A percentile compares a stretch with the other conserved stretches of the same genome.
These are phyloP conservation scores for Littorina saxatilis DNA, from an alignment of 1,140 invertebrate genomes.

Conservation along the genomic window DNA sequence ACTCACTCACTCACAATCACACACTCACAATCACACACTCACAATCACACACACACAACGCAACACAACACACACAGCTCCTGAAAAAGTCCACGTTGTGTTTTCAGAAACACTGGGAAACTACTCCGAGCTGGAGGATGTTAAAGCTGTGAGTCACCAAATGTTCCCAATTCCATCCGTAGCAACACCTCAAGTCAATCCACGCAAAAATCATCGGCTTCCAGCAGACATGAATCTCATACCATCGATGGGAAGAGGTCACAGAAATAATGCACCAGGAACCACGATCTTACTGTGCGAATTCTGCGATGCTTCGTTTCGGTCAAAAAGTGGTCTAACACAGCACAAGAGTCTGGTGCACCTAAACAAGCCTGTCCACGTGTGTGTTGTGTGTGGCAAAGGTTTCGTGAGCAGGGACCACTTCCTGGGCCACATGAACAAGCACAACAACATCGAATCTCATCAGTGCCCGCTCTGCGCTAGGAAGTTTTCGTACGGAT, in stretches of 20 bases:
- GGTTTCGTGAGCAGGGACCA: slow-evolving; percentile 29
- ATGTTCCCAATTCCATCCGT: too few species aligned
- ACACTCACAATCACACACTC: slow-evolving; percentile 3
- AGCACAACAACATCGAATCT: slow-evolving; percentile 26
- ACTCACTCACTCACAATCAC: background rate
- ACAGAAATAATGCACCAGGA: too few species aligned
- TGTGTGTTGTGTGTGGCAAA: slow-evolving; percentile 26
- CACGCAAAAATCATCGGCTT: too few species aligned
- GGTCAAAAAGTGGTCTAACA: background rate
- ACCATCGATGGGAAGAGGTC: too few species aligned
- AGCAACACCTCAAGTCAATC: too few species aligned
- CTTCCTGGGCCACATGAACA: slow-evolving; percentile 31
- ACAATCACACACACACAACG: slow-evolving; percentile 16
- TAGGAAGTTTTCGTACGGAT: slow-evolving; percentile 4
- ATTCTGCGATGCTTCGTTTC: slow-evolving; percentile 14
- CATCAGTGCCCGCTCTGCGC: slow-evolving; percentile 20
- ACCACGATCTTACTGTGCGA: slow-evolving; percentile 7
- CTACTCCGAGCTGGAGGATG: background rate
- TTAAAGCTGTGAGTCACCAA: too few species aligned
- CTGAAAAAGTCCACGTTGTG: background rate
- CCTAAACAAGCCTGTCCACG: slow-evolving; percentile 10
- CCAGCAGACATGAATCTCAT: too few species aligned
- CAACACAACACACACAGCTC: background rate
- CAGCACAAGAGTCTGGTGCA: slow-evolving; percentile 20
- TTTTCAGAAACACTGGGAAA: background rate